phyloP scores from a whole-genome alignment of 2,113 vertebrate species.

The Crotalus viridis region DNA sequence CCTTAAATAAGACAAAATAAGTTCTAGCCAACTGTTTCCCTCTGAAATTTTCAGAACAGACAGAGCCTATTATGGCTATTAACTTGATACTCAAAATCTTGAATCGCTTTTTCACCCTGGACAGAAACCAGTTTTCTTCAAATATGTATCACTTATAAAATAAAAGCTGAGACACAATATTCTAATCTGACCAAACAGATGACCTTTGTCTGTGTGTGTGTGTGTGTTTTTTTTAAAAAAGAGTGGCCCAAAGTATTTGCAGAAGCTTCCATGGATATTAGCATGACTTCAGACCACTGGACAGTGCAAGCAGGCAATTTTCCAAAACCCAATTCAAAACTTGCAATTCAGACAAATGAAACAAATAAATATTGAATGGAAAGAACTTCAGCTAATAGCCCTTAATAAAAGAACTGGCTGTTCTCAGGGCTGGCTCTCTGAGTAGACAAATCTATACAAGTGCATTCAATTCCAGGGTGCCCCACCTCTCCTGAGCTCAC shows the following conservation, averaged over 20 bases:
- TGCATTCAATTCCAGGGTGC: not conserved
- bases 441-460: not conserved
- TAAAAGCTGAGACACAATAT: not conserved
- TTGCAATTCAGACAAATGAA: not conserved
- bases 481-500: not conserved
- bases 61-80: not conserved
- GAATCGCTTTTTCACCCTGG: not conserved
- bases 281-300: not conserved
- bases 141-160: not conserved
- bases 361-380: conserved; percentile 1
- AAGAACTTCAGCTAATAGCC: not conserved
- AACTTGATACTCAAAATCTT: not conserved
- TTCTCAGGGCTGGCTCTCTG: not conserved
- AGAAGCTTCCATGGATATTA: not conserved
- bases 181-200: not conserved
- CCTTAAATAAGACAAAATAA: not conserved
- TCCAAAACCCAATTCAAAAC: not conserved
- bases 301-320: not conserved
- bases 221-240: not conserved
- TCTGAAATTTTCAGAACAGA: not conserved
- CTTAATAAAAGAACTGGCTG: not conserved
- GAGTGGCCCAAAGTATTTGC: not conserved
- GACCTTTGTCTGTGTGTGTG: not conserved
- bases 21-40: not conserved
- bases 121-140: not conserved